Percentiles rank a stretch among this genome's conserved stretches.
Evolutionary conservation across 1,140 invertebrate genomes (phyloP).

Genomic region (Diprion similis): DNA sequence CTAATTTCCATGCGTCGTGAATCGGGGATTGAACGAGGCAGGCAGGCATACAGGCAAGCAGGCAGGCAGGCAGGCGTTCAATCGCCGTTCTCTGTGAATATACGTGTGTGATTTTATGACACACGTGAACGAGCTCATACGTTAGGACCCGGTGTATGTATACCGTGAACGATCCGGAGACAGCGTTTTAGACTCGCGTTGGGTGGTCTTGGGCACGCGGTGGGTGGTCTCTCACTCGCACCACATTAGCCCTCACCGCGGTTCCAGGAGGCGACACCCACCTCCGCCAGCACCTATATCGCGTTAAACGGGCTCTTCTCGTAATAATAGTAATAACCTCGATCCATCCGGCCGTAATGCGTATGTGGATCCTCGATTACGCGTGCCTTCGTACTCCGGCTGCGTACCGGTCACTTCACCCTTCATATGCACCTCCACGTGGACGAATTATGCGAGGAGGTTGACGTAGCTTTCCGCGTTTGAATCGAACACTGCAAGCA

Average conservation of each 20-base stretch:
- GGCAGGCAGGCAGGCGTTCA: no score
- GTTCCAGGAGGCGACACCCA: conserved; percentile 6
- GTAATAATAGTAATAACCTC: conserved; percentile 1
- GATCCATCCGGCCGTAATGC: background rate
- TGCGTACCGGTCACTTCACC: background rate
- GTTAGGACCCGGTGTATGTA: background rate
- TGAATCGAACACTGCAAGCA: no score
- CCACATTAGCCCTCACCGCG: conserved; percentile 26
- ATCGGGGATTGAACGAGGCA: no score
- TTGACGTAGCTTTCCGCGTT: background rate
- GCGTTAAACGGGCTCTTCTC: conserved; percentile 6
- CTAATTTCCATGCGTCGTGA: no score
- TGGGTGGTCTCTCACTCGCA: conserved; percentile 54
- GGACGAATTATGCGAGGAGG: no score
- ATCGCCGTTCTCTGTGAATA: no score
- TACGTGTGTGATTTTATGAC: background rate
- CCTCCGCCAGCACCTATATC: conserved; percentile 4
- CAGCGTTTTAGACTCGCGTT: conserved; percentile 26
- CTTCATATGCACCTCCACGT: no score
- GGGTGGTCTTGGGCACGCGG: conserved; percentile 36
- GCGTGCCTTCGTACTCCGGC: background rate
- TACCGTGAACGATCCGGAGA: background rate
- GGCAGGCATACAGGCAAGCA: no score
- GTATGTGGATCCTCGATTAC: background rate
- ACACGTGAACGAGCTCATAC: background rate